These are phyloP conservation scores for Nephila pilipes DNA, from an alignment of 1,140 invertebrate genomes.

Conservation along the genomic window DNA sequence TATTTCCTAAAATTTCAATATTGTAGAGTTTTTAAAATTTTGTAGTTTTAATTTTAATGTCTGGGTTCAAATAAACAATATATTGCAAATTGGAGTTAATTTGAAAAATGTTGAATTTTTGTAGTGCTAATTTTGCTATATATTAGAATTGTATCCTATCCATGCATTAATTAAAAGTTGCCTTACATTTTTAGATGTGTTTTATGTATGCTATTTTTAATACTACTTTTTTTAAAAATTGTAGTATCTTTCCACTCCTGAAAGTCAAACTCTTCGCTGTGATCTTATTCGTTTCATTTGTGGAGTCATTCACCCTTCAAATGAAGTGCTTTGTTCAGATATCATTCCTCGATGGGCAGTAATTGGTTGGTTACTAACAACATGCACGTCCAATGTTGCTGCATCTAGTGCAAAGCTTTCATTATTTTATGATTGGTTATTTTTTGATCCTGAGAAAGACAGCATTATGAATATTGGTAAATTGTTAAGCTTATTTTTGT, in stretches of 20 bases:
- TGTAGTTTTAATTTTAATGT: too few species aligned
- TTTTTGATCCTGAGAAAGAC: slow-evolving; percentile 96
- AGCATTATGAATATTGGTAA: slow-evolving; percentile 98
- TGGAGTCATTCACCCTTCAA: slow-evolving; percentile 98
- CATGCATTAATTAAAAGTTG: too few species aligned
- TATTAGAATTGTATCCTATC: too few species aligned
- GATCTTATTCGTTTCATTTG: slow-evolving; percentile 99
- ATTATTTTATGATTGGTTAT: slow-evolving; percentile 98
- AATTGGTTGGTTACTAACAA: slow-evolving; percentile 98
- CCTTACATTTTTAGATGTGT: background rate
- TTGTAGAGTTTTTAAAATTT: too few species aligned
- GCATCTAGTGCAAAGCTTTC: slow-evolving; percentile 97
- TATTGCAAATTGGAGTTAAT: too few species aligned
- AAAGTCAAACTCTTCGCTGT: slow-evolving; percentile 95
- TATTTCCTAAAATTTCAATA: too few species aligned
- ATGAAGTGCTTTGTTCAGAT: slow-evolving; percentile 98
- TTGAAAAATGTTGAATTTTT: too few species aligned
- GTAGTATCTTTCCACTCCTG: slow-evolving; percentile 97
- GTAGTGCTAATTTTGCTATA: too few species aligned
- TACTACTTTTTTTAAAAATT: slow-evolving; percentile 76
- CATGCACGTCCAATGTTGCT: slow-evolving; percentile 96
- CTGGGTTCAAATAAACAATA: too few species aligned
- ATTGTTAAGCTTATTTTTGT: slow-evolving; percentile 6
- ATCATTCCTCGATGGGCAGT: slow-evolving; percentile 99
- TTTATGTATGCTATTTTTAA: background rate